Evolutionary conservation across 92 coral and sea anemone species (phyloP), one percentile per base, ranked within the genome.

Genomic region (Diadumene lineata): DNA sequence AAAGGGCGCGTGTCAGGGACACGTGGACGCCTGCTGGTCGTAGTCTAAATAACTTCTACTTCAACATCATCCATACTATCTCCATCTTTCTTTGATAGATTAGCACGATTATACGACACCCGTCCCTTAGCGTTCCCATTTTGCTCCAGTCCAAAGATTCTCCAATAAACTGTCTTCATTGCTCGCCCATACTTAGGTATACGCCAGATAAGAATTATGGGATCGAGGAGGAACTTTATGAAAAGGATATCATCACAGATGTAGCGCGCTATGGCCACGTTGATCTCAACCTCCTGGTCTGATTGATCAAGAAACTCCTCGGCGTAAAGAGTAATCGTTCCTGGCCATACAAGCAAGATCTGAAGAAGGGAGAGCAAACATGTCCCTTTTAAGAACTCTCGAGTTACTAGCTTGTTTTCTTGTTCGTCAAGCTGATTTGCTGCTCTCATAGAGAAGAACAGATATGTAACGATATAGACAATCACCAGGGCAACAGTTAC

Each of bases 161-260:
- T 30, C n/a, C 43, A 15, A 19, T 28, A 62, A 1, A 62, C 68
- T 10, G 11, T 4, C 23, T 62, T 62, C 43, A 62, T 62, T 4
- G 68, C 68, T 4, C 79, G 69, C 21, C 97, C 83, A 75, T 87
- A 91, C 74, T 87, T 87, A 25, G 86, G 76, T 29, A 91, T 56
- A 17, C 89, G 86, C 75, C 86, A 38, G 2, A 88, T 82, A 50
- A 87, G 88, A 1, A 91, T 82, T 15, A 91, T 70, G 0, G 97
- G 97, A 55, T 91, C 97, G 69, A 82, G 43, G 17, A 85, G 78
- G 57, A 91, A 91, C 38, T 91, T 91, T 63, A 78, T 55, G 61
- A 72, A 57, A 60, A 91, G 32, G 38, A 62, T 38, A 43, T 62
- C 23, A 21, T 62, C 68, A 19, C 11, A 28, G 21, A 62, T 62